Evolutionary conservation across 2,888 invertebrate genomes (phyloP).

Genomic region (Troides aeacus): DNA sequence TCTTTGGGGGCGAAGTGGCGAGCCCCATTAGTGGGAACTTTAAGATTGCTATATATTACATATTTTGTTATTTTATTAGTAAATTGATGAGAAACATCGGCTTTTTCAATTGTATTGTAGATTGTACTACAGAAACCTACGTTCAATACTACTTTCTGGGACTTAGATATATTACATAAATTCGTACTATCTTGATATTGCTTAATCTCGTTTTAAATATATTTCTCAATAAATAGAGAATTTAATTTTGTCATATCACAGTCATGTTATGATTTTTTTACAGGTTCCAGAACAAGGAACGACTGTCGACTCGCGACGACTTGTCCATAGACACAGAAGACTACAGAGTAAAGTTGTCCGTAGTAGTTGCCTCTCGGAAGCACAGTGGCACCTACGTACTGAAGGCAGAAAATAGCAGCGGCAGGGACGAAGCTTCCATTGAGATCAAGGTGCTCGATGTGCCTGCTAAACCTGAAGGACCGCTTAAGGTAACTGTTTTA

Average conservation of each 20-base stretch:
- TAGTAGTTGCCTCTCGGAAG: constrained; percentile 85
- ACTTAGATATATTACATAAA: too few relatives aligned
- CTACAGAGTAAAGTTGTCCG: constrained; percentile 90
- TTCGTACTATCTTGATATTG: not conserved
- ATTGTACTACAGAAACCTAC: too few relatives aligned
- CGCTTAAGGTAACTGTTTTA: constrained; percentile 82
- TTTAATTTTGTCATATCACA: not conserved
- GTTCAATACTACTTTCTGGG: too few relatives aligned
- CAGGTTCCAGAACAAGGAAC: constrained; percentile 90
- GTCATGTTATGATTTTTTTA: not conserved
- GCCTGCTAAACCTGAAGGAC: constrained; percentile 96
- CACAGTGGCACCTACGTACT: constrained; percentile 91
- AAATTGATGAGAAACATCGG: too few relatives aligned
- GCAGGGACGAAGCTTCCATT: constrained; percentile 92
- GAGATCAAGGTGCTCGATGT: constrained; percentile 92
- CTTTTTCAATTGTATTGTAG: too few relatives aligned
- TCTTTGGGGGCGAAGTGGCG: too few relatives aligned
- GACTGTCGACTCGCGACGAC: constrained; percentile 84
- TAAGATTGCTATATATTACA: too few relatives aligned
- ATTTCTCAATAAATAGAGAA: not conserved
- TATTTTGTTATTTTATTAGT: too few relatives aligned
- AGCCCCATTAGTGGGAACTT: too few relatives aligned
- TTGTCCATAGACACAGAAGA: constrained; percentile 89
- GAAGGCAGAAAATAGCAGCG: constrained; percentile 94
- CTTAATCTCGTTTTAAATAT: not conserved